Percentiles rank a stretch among this genome's conserved stretches.
Evolutionary conservation across 2,797 vertebrate genomes (phyloP).

Genomic region (Phrynocephalus vlangalii): DNA sequence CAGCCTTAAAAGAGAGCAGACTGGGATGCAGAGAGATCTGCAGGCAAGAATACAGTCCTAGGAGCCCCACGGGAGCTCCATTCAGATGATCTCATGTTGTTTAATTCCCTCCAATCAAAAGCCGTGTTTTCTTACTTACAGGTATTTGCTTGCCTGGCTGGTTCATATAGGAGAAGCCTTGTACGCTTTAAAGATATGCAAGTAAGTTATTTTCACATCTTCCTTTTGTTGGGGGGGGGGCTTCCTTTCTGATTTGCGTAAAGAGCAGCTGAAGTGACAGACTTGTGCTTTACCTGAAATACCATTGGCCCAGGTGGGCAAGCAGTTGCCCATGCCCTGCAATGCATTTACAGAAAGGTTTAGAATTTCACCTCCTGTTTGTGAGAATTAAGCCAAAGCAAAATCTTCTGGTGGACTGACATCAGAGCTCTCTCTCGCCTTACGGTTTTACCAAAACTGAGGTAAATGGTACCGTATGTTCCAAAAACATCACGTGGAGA

Average conservation of each 20-base stretch:
- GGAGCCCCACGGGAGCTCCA: no score
- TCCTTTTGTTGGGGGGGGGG: background rate
- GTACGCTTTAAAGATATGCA: constrained; percentile 3
- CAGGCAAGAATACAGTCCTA: no score
- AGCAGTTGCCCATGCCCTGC: no score
- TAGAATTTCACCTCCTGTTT: background rate
- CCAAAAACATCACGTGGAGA: background rate
- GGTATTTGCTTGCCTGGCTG: background rate
- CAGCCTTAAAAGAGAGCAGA: no score
- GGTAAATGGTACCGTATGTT: background rate
- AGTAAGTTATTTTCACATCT: constrained; percentile 14
- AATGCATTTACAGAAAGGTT: background rate
- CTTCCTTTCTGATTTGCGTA: background rate
- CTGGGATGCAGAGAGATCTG: no score
- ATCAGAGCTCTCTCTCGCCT: background rate
- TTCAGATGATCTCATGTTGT: background rate
- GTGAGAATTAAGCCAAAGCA: background rate
- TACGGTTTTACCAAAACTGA: background rate
- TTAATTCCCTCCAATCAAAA: background rate
- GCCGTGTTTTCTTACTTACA: background rate
- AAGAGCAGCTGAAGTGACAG: background rate
- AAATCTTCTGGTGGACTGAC: background rate
- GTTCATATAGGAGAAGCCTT: background rate
- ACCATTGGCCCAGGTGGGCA: background rate
- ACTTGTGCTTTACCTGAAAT: background rate